Base-by-base conservation (phyloP, 2,888 invertebrate species). In the Rhamnusium bicolor region DNA sequence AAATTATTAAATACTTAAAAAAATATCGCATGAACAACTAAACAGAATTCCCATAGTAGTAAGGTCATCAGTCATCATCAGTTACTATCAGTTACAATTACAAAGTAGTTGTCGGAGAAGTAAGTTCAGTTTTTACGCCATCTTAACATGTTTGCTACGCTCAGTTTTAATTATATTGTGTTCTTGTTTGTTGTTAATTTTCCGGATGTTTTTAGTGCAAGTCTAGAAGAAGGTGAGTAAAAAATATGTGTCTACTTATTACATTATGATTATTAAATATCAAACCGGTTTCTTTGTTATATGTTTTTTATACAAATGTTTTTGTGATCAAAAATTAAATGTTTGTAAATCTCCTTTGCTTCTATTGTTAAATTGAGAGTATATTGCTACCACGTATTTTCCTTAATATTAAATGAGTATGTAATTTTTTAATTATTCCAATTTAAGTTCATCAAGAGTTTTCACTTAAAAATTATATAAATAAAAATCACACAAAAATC, bases 41-140 rank as follows among this genome's bases (percentile, higher is more conserved):
- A 68, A 32, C 24, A 24, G 6, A 24, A 24, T 24, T 24, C 24
- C 54, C 58, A 58, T 29, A 32, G 32, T 29, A 14, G 58, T 58
- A 14, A 18, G 58, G 58, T 58, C 29, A 58, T 58, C 29, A n/a
- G 12, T n/a, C n/a, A n/a, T n/a, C n/a, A n/a, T n/a, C n/a, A 29
- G 58, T 2, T 0, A 2, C 58, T 3, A 58, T 29, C 29, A 58
- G 58, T 58, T 2, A 5, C 29, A 58, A 32, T 58, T 2, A 5
- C 29, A 58, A 29, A 58, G 27, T 18, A 8, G 29, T 7, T 6
- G 29, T 1, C 5, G 8, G 12, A 58, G 14, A 29, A 12, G 16
- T 1, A 6, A 14, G 58, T n/a, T 58, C 58, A 1, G 40, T 40
- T 1, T 40, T 12, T 12, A 40, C 12, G 12, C 40, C 10, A 12